Evolutionary conservation across 2,113 vertebrate species (phyloP), one percentile per base, ranked within the genome.

Genomic region (Oryzias javanicus): DNA sequence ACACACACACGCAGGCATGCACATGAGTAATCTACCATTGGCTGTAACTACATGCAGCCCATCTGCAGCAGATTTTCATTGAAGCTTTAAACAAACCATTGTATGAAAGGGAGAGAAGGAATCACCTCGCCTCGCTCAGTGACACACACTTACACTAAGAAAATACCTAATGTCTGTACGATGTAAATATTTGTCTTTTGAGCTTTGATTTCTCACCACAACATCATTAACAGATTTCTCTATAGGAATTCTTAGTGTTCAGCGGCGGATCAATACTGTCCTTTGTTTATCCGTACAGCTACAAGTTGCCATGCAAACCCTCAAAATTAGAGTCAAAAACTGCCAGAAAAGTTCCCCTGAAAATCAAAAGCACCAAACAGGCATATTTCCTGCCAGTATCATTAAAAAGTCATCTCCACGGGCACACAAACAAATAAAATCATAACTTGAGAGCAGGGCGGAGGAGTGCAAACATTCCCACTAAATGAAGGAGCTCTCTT

Each of bases 321-420:
- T 62, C 67, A 79, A 70, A 64, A 68, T 14, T 60, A 79, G 67
- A 74, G 29, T 35, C 29, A 35, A 35, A 35, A 35, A 10, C 29
- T 35, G 29, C 29, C 29, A 35, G 2, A 35, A 35, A 35, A 35
- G 10, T 35, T 35, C 35, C 10, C 27, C 10, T 12, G 35, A 12
- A 35, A 35, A 10, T 12, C 35, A 35, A 35, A 35, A 35, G 35
- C 10, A 35, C 35, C 10, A 12, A 35, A 35, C 8, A 12, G 7
- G 85, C 74, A 81, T 73, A 74, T 70, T 78, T 75, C 51, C 62
- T 76, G 66, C 40, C 55, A 46, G 52, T 57, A 70, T 81, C 82
- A 86, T 91, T 85, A 86, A 83, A 89, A 77, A 80, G 49, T 60
- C 41, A 85, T 87, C 62, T 47, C 62, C 57, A 51, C 5, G 49